Conservation (phyloP, 1,140 invertebrate species). For the Paraescarpia echinospica region DNA sequence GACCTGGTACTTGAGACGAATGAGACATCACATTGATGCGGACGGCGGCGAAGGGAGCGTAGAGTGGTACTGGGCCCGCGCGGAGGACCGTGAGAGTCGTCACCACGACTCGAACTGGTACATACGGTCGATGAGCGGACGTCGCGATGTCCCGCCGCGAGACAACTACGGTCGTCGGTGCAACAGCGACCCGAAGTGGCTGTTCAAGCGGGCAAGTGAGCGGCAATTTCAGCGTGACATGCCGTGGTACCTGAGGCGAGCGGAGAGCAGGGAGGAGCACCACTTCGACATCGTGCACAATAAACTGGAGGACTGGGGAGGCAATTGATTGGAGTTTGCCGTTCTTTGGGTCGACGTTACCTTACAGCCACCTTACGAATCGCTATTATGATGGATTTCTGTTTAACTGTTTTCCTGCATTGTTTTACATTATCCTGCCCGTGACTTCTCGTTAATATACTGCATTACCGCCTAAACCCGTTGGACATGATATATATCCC, state of each 20-base stretch:
- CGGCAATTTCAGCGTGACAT: constrained; percentile 5
- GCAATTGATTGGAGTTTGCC: background rate
- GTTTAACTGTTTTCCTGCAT: background rate
- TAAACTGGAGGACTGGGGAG: background rate
- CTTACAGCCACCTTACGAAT: background rate
- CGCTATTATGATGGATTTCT: background rate
- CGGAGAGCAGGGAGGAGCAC: background rate
- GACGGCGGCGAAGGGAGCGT: background rate
- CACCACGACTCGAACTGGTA: background rate
- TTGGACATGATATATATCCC: background rate
- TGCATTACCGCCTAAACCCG: background rate
- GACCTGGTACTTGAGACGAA: background rate
- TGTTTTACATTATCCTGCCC: background rate
- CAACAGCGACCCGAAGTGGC: background rate
- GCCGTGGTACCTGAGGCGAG: constrained; percentile 16
- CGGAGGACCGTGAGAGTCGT: background rate
- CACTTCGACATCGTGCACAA: background rate
- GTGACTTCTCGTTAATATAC: background rate
- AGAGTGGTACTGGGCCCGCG: constrained; percentile 4
- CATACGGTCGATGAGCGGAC: background rate
- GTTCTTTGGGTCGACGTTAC: too few relatives aligned
- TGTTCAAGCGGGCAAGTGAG: constrained; percentile 16
- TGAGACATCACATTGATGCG: background rate
- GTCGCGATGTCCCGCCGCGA: background rate
- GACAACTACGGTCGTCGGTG: background rate